Conservation (phyloP, 2,113 vertebrate species). For the Pongo abelii region DNA sequence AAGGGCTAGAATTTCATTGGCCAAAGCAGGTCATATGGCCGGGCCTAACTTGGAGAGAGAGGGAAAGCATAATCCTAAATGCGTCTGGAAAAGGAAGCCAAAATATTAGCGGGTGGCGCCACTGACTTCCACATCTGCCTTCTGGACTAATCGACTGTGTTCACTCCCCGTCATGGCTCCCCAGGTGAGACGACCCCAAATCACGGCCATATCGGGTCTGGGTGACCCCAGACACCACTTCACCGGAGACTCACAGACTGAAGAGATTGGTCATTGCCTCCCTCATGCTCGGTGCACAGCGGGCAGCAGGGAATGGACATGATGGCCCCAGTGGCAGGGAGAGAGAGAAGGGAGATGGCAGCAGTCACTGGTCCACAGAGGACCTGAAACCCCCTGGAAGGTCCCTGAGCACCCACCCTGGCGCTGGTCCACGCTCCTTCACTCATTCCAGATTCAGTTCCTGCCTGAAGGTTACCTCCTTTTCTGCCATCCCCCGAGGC, state of each 20-base stretch:
- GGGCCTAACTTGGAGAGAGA: neutral
- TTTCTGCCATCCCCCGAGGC: neutral
- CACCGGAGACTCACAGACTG: neutral
- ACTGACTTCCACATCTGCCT: neutral
- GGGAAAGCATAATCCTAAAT: neutral
- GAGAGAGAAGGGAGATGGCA: neutral
- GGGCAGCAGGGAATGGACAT: neutral
- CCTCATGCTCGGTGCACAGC: accelerated
- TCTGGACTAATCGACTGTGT: neutral
- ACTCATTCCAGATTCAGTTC: too few relatives aligned
- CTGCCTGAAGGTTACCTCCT: neutral
- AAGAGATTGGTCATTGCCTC: neutral
- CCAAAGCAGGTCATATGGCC: neutral
- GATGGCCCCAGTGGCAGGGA: accelerated
- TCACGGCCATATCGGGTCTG: neutral
- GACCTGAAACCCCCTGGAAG: neutral
- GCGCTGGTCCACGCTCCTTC: too few relatives aligned
- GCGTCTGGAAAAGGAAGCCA: neutral
- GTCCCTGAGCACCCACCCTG: too few relatives aligned
- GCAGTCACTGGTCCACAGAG: accelerated
- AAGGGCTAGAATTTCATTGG: neutral
- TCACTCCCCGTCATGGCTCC: neutral
- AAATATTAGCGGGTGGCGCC: neutral
- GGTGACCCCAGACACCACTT: neutral
- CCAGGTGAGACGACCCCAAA: too few relatives aligned